phyloP scores from a whole-genome alignment of 2,888 invertebrate genomes.

The Dicycla oo region DNA sequence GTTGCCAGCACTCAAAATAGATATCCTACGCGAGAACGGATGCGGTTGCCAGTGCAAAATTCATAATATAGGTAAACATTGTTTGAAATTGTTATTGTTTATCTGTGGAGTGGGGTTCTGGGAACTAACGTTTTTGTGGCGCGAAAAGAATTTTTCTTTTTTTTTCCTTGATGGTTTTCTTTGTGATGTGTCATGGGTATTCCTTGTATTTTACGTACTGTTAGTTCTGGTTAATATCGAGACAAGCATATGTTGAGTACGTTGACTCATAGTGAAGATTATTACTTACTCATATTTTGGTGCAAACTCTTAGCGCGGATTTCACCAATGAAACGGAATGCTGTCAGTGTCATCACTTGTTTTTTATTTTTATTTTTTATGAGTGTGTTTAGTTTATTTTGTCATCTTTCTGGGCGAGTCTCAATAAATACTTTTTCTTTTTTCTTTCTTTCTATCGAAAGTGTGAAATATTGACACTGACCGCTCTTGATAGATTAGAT shows the following conservation, averaged over 20 bases:
- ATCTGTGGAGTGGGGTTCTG: slow-evolving; percentile 63
- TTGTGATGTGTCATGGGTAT: slow-evolving; percentile 33
- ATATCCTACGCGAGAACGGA: slow-evolving; percentile 73
- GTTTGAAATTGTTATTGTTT: slow-evolving; percentile 70
- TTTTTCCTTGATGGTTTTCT: slow-evolving; percentile 15
- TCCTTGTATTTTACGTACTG: slow-evolving; percentile 18
- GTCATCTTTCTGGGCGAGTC: no score
- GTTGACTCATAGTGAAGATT: slow-evolving; percentile 8
- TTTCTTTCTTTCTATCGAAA: no score
- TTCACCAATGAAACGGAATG: neutral
- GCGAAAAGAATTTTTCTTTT: slow-evolving; percentile 26
- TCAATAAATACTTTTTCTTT: no score
- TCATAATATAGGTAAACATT: slow-evolving; percentile 68
- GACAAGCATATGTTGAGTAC: neutral
- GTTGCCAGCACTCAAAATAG: slow-evolving; percentile 86
- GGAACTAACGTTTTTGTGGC: slow-evolving; percentile 55
- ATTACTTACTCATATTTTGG: neutral
- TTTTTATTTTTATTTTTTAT: no score
- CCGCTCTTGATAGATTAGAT: neutral
- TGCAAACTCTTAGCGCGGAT: neutral
- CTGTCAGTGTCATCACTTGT: neutral
- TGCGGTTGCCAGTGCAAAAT: slow-evolving; percentile 69
- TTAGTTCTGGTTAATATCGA: slow-evolving; percentile 23
- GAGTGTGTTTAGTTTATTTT: no score
- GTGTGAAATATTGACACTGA: neutral